Evolutionary conservation across 2,888 invertebrate species (phyloP), one percentile per base, ranked within the genome.

Genomic region (Toxonevra muliebris): DNA sequence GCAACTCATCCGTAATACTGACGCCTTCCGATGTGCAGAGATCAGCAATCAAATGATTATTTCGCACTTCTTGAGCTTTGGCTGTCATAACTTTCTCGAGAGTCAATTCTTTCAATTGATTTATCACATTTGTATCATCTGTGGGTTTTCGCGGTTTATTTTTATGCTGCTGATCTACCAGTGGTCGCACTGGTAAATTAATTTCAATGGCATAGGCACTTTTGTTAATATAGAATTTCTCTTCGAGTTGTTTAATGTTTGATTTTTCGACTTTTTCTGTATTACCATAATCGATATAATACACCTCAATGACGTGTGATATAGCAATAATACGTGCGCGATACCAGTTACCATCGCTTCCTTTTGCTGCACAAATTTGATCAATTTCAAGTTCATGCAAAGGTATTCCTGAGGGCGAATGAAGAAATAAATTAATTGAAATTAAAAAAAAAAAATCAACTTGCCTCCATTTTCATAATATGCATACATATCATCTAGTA

Each of bases 201-300:
- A 85, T 71, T 70, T 84, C 84, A 30, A 82, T 72, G 3, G 78
- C 85, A 62, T 76, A 81, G n/a, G 82, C 78, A 66, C 81, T 81
- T n/a, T 73, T 74, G 61, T 78, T 72, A 17, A 69, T 84, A 81
- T 88, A 89, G 70, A 84, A 83, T 64, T 76, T 75, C 1, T 86
- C 75, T 66, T 88, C 87, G 9, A 89, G 82, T 67, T 82, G 80
- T 76, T 87, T 89, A 0, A 90, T 64, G 2, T 85, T 73, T 3
- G 74, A 73, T n/a, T 75, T 79, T 80, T 85, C 66, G 76, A 93
- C 77, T 7, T 84, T 82, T 82, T 93, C 92, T 0, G 85, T 82
- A 79, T 92, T 91, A 50, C 93, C 93, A 71, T 92, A 93, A 80
- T 93, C 93, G 0, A 90, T 80, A 78, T 88, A 92, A 3, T 77